Evolutionary conservation across 2,888 invertebrate species (phyloP).

Genomic region (Ptilodon capucinus): DNA sequence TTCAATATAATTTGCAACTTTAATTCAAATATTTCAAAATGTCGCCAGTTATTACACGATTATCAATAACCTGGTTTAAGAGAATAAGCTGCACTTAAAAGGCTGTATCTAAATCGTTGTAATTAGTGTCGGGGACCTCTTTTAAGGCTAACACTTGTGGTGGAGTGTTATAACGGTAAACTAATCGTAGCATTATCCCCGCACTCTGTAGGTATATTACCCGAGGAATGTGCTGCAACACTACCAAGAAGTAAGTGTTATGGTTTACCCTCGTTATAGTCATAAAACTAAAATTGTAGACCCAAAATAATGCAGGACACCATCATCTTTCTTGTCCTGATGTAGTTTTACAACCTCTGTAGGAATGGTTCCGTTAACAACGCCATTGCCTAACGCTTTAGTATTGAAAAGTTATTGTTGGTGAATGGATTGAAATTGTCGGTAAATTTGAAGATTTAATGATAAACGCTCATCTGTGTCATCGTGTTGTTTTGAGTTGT

Average conservation of each 20-base stretch:
- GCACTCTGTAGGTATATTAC: slow-evolving; percentile 46
- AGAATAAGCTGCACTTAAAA: slow-evolving; percentile 37
- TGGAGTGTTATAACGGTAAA: slow-evolving; percentile 47
- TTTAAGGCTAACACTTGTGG: slow-evolving; percentile 34
- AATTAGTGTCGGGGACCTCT: slow-evolving; percentile 36
- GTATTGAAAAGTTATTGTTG: too few species aligned
- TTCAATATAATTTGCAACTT: not conserved
- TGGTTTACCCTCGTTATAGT: not conserved
- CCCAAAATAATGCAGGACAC: too few species aligned
- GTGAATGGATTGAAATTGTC: too few species aligned
- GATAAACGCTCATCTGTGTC: too few species aligned
- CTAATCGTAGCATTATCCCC: slow-evolving; percentile 59
- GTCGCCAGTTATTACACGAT: slow-evolving; percentile 33
- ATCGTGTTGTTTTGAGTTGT: too few species aligned
- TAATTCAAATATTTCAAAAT: slow-evolving; percentile 18
- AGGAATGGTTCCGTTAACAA: too few species aligned
- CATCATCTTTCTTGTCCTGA: too few species aligned
- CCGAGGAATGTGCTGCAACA: slow-evolving; percentile 58
- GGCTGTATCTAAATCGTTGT: slow-evolving; percentile 46
- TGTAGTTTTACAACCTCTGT: too few species aligned
- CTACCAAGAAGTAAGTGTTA: slow-evolving; percentile 46
- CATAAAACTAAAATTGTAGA: not conserved
- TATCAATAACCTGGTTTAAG: slow-evolving; percentile 42
- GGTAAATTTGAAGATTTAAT: too few species aligned
- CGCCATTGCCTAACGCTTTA: too few species aligned